Conservation (phyloP, 2,113 vertebrate genomes). For the Pygoscelis antarcticus region DNA sequence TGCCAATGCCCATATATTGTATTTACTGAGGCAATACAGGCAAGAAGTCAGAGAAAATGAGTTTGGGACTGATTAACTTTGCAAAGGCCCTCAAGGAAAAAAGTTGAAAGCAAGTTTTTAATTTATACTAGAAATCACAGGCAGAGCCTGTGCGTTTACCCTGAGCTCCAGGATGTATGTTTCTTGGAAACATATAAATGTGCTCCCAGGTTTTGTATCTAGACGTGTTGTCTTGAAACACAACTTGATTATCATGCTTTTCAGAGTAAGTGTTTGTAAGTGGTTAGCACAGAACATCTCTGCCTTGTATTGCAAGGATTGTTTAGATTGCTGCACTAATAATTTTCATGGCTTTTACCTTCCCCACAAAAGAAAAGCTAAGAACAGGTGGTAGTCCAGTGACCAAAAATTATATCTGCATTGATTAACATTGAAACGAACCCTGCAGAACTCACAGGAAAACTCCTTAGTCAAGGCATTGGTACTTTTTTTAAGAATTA, state of each 20-base stretch:
- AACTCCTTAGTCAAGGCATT: not conserved
- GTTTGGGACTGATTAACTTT: not conserved
- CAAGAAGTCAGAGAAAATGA: not conserved
- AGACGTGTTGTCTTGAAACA: not conserved
- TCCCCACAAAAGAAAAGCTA: not conserved
- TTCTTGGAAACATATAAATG: not conserved
- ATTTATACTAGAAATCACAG: not conserved
- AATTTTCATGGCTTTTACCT: not conserved
- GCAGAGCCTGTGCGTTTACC: not conserved
- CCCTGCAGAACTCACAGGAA: not conserved
- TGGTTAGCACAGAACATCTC: not conserved
- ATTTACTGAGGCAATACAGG: not conserved
- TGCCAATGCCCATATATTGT: not conserved
- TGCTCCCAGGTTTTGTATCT: not conserved
- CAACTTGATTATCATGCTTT: not conserved
- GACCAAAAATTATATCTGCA: not conserved
- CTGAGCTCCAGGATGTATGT: not conserved
- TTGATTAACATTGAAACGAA: not conserved
- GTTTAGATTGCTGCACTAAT: not conserved
- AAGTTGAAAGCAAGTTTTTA: not conserved
- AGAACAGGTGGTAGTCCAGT: not conserved
- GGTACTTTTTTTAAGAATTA: not conserved
- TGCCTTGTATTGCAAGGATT: not conserved
- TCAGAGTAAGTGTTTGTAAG: not conserved
- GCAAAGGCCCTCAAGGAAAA: not conserved